A percentile compares a stretch with the other conserved stretches of the same genome.
These are phyloP conservation scores for Rhagonycha fulva DNA, from an alignment of 2,888 invertebrate genomes.

Conservation along the genomic window DNA sequence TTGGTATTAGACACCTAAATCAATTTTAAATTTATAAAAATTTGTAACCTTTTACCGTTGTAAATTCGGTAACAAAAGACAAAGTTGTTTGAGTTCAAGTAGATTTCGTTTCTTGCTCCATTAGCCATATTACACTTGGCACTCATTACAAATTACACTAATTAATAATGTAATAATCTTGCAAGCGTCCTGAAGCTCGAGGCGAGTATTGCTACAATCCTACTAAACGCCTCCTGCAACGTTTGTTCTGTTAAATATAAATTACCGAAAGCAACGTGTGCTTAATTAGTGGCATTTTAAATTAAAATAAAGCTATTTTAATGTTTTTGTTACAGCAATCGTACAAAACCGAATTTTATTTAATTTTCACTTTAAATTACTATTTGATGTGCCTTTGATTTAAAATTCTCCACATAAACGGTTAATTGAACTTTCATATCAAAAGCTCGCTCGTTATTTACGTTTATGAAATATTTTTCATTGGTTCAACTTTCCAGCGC, in stretches of 20 bases:
- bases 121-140: constrained; percentile 19
- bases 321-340: not conserved
- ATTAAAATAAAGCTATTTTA: not conserved
- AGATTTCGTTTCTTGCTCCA: constrained; percentile 4
- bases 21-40: not conserved
- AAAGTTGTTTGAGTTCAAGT: not conserved
- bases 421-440: not conserved
- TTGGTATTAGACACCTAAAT: too few species aligned
- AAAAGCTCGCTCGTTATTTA: not conserved
- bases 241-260: constrained; percentile 18
- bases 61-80: not conserved
- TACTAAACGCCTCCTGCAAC: constrained; percentile 9
- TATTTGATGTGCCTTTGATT: not conserved
- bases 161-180: constrained; percentile 42
- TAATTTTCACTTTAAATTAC: not conserved
- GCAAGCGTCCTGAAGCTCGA: constrained; percentile 37
- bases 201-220: constrained; percentile 13
- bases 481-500: too few species aligned
- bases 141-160: constrained; percentile 38
- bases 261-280: constrained; percentile 11
- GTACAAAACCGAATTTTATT: not conserved
- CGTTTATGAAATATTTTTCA: not conserved
- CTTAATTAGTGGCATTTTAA: constrained; percentile 15
- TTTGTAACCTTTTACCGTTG: not conserved
- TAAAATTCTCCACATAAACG: not conserved